These are phyloP conservation scores for Aulostomus chinensis DNA, from an alignment of 2,797 vertebrate genomes.

Conservation along the genomic window DNA sequence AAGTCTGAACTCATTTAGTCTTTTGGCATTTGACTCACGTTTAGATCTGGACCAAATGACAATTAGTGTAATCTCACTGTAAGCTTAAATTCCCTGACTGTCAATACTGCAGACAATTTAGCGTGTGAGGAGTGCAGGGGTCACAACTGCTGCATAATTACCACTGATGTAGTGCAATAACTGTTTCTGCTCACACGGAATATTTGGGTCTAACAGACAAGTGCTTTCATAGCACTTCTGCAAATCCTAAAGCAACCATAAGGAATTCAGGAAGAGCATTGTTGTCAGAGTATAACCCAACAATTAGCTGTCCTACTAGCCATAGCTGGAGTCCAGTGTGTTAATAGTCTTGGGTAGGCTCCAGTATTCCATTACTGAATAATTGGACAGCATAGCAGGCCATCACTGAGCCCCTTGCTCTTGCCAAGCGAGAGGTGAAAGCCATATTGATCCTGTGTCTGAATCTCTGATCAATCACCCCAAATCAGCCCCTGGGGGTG, in stretches of 20 bases:
- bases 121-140: conserved; percentile 26
- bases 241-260: conserved; percentile 34
- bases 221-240: conserved; percentile 22
- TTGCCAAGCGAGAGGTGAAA: conserved; percentile 73
- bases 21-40: conserved; percentile 25
- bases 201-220: conserved; percentile 21
- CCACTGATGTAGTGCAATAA: conserved; percentile 11
- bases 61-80: conserved; percentile 51
- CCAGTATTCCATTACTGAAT: conserved; percentile 77
- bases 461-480: conserved; percentile 77
- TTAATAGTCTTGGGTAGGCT: conserved; percentile 74
- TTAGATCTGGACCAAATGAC: conserved; percentile 31
- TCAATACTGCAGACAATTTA: conserved; percentile 39
- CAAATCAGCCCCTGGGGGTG: conserved; percentile 73
- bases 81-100: conserved; percentile 39
- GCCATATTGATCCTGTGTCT: conserved; percentile 75
- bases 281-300: conserved; percentile 64
- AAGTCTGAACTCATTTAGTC: conserved; percentile 29
- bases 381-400: conserved; percentile 74
- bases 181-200: conserved; percentile 16
- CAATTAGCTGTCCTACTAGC: conserved; percentile 66
- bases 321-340: conserved; percentile 59
- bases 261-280: conserved; percentile 48
- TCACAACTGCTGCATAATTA: conserved; percentile 31
- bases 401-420: conserved; percentile 64